A percentile compares a stretch with the other conserved stretches of the same genome.
Evolutionary conservation across 2,888 invertebrate genomes (phyloP).

Genomic region (Gerris lacustris): DNA sequence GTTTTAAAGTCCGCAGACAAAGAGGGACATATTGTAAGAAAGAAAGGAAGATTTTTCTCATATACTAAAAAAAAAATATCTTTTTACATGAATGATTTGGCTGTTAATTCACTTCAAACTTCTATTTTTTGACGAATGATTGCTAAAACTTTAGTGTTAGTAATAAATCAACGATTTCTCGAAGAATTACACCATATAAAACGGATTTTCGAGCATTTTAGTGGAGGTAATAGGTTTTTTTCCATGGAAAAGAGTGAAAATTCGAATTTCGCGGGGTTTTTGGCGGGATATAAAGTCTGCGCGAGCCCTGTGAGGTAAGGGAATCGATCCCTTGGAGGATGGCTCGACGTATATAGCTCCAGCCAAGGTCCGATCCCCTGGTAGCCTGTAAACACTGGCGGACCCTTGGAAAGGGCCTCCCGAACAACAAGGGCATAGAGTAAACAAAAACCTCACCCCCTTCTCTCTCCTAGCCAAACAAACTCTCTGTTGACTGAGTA

Average conservation of each 20-base stretch:
- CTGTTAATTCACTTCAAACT: background rate
- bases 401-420: background rate
- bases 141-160: too few species aligned
- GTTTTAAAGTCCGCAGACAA: too few species aligned
- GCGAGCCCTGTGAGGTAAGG: background rate
- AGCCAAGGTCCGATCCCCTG: background rate
- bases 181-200: too few species aligned
- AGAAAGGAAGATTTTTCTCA: background rate
- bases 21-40: background rate
- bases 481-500: constrained; percentile 23
- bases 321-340: background rate
- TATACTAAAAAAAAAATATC: background rate
- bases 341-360: background rate
- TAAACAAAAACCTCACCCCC: background rate
- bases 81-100: background rate
- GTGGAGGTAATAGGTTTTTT: too few species aligned
- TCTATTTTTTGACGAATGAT: too few species aligned
- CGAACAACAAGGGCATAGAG: background rate
- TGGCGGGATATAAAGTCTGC: background rate
- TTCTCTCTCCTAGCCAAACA: constrained; percentile 4
- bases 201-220: too few species aligned
- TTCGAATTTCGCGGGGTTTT: background rate
- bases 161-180: too few species aligned
- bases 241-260: too few species aligned
- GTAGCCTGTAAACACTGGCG: background rate